These are phyloP conservation scores for Hemistola chrysoprasaria DNA, from an alignment of 2,888 invertebrate species.

Conservation along the genomic window DNA sequence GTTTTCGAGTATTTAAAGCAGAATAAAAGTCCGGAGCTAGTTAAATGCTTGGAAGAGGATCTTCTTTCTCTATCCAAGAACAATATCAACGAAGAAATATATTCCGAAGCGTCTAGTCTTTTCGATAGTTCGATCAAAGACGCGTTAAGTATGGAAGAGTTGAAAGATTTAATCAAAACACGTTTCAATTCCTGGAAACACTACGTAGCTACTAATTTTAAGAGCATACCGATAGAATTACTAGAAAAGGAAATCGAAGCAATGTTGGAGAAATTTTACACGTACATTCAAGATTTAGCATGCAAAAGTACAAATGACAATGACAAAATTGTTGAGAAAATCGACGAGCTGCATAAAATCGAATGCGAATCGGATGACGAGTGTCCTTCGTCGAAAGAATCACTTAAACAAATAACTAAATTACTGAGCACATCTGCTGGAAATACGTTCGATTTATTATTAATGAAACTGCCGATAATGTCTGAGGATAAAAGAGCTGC, in stretches of 20 bases:
- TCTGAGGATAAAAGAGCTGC: constrained; percentile 57
- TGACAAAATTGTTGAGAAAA: constrained; percentile 56
- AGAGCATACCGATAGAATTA: constrained; percentile 58
- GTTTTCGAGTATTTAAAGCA: constrained; percentile 67
- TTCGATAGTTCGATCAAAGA: constrained; percentile 70
- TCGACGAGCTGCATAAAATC: constrained; percentile 53
- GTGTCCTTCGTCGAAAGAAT: constrained; percentile 52
- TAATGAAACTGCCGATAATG: constrained; percentile 64
- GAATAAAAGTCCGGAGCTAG: constrained; percentile 58
- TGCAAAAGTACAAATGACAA: constrained; percentile 47
- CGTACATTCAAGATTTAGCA: constrained; percentile 61
- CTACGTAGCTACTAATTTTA: constrained; percentile 59
- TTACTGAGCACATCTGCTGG: constrained; percentile 55
- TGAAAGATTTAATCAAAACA: constrained; percentile 55
- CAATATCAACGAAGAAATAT: constrained; percentile 56
- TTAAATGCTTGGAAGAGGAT: constrained; percentile 58
- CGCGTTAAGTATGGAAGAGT: constrained; percentile 61
- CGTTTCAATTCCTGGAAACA: constrained; percentile 66
- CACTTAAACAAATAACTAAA: constrained; percentile 57
- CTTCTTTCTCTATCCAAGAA: constrained; percentile 50
- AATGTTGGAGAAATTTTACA: constrained; percentile 65
- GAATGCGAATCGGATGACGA: constrained; percentile 45
- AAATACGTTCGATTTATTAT: constrained; percentile 60
- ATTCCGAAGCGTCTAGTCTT: constrained; percentile 53
- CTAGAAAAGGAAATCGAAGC: constrained; percentile 64